These are phyloP conservation scores for Eristalis tenax DNA, from an alignment of 2,888 invertebrate species.

Conservation along the genomic window DNA sequence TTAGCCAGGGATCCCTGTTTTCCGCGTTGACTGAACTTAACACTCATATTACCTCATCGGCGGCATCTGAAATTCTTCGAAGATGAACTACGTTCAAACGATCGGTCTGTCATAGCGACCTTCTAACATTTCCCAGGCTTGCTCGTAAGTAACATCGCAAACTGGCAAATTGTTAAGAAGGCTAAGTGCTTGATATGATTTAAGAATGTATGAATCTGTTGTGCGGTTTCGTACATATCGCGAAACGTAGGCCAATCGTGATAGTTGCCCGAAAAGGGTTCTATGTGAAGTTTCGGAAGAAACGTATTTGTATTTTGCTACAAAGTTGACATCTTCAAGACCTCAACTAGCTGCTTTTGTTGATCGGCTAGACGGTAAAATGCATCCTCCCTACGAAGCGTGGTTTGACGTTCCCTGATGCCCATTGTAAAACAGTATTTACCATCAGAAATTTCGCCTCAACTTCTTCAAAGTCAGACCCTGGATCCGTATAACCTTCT, in stretches of 20 bases:
- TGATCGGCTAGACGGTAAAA: not conserved
- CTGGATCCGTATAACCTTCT: not conserved
- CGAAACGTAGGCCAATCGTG: too few species aligned
- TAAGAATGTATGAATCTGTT: not conserved
- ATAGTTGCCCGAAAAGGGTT: too few species aligned
- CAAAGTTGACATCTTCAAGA: not conserved
- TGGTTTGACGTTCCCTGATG: not conserved
- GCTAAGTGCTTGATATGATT: not conserved
- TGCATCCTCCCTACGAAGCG: not conserved
- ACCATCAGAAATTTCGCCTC: not conserved
- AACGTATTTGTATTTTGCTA: not conserved
- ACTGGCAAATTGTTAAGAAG: too few species aligned
- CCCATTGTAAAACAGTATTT: not conserved
- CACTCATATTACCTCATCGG: not conserved
- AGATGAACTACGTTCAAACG: not conserved
- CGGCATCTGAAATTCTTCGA: not conserved
- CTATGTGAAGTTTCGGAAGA: too few species aligned
- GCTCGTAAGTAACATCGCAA: too few species aligned
- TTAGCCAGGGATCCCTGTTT: too few species aligned
- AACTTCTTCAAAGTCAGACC: conserved; percentile 11
- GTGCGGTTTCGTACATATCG: not conserved
- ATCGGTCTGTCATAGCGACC: too few species aligned
- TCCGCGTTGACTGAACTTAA: not conserved
- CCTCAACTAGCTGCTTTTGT: conserved; percentile 11
- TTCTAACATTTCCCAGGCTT: too few species aligned